Percentiles rank a stretch among this genome's conserved stretches.
Evolutionary conservation across 2,113 vertebrate species (phyloP).

Genomic region (Fregetta grallaria): DNA sequence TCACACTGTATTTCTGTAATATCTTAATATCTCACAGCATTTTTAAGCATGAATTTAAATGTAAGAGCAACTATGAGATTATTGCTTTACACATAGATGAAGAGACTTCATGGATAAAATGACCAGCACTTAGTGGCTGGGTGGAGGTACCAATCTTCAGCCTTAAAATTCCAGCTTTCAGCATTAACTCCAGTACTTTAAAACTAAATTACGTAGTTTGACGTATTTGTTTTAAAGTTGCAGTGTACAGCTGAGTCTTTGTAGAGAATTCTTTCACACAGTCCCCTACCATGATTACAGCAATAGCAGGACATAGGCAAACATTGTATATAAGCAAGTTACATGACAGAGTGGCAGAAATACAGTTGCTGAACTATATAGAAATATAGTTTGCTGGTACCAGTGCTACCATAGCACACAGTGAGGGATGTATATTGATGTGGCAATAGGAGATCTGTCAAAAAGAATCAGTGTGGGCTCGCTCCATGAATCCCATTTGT

Average conservation of each 20-base stretch:
- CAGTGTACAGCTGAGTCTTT: neutral
- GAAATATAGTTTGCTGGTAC: neutral
- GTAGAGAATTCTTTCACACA: neutral
- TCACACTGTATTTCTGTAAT: neutral
- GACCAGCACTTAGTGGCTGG: fast-evolving
- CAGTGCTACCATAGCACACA: neutral
- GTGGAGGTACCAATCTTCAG: neutral
- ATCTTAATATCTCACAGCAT: neutral
- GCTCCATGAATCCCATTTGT: neutral
- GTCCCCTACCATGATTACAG: neutral
- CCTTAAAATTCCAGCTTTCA: neutral
- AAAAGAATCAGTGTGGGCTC: conserved; percentile 14
- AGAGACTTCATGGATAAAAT: neutral
- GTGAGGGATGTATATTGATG: neutral
- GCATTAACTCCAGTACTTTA: neutral
- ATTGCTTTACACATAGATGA: neutral
- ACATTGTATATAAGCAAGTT: neutral
- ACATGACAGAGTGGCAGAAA: neutral
- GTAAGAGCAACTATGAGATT: neutral
- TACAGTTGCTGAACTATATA: neutral
- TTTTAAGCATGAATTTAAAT: neutral
- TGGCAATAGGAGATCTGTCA: conserved; percentile 46
- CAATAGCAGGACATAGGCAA: neutral
- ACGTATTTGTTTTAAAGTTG: neutral
- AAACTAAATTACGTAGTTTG: neutral